These are phyloP conservation scores for Myripristis jacobus DNA, from an alignment of 2,797 vertebrate species.

Conservation along the genomic window DNA sequence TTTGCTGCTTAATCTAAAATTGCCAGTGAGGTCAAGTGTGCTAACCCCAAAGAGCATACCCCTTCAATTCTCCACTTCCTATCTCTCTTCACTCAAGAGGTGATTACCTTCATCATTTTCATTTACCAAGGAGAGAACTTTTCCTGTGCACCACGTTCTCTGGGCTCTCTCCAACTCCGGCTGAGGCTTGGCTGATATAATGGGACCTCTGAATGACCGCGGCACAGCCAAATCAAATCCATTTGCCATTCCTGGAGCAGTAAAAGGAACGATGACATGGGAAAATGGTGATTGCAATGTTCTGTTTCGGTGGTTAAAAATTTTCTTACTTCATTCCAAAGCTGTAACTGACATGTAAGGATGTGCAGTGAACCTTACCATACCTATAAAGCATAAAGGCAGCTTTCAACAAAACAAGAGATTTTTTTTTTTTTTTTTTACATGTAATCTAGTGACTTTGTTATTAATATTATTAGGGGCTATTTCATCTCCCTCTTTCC, in stretches of 20 bases:
- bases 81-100: conserved; percentile 54
- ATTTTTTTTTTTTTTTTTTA: conserved; percentile 10
- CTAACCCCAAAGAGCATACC: conserved; percentile 41
- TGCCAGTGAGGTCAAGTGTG: conserved; percentile 45
- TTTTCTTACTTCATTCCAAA: conserved; percentile 20
- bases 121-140: conserved; percentile 32
- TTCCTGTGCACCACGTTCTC: conserved; percentile 19
- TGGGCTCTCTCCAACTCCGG: conserved; percentile 29
- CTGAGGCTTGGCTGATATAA: conserved; percentile 47
- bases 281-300: conserved; percentile 14
- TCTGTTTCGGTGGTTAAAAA: conserved; percentile 4
- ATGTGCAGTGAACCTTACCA: conserved; percentile 12
- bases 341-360: conserved; percentile 22
- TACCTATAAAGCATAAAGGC: conserved; percentile 28
- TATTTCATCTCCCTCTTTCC: conserved; percentile 10
- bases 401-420: conserved; percentile 31
- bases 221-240: conserved; percentile 53
- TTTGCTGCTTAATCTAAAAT: conserved; percentile 49
- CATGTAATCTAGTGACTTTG: conserved; percentile 25
- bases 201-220: conserved; percentile 44
- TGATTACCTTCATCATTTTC: conserved; percentile 64
- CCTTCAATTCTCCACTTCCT: conserved; percentile 44
- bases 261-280: conserved; percentile 39
- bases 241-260: conserved; percentile 39
- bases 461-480: conserved; percentile 29